Evolutionary conservation across 2,888 invertebrate genomes (phyloP).

Genomic region (Pterostichus madidus): DNA sequence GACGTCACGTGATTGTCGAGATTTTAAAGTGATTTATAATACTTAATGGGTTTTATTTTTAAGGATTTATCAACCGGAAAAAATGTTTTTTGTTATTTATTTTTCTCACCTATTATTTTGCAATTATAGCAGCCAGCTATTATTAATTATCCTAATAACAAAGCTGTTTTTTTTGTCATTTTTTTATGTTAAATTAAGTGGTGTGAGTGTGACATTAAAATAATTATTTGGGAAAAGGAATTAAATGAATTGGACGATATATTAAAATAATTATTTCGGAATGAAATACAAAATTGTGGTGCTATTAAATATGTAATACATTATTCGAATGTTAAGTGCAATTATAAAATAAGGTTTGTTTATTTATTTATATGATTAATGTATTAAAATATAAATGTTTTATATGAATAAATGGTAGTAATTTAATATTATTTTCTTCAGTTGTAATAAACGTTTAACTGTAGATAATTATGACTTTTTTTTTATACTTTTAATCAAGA

Average conservation of each 20-base stretch:
- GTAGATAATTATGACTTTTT: conserved; percentile 27
- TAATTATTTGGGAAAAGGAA: no score
- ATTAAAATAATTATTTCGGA: no score
- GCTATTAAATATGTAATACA: no score
- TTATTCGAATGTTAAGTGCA: neutral
- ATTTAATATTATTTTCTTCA: conserved; percentile 35
- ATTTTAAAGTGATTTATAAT: conserved; percentile 46
- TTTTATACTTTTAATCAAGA: conserved; percentile 38
- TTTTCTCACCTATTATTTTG: conserved; percentile 26
- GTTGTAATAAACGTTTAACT: conserved; percentile 36
- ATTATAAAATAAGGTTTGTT: conserved; percentile 26
- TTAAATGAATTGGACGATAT: no score
- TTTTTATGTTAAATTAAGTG: no score
- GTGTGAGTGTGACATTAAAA: no score
- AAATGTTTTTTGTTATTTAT: neutral
- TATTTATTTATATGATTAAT: conserved; percentile 43
- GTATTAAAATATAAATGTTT: conserved; percentile 44
- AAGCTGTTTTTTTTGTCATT: no score
- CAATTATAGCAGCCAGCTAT: neutral
- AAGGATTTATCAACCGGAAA: conserved; percentile 13
- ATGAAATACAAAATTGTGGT: no score
- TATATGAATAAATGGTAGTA: conserved; percentile 42
- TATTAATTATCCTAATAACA: conserved; percentile 9
- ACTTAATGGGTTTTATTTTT: conserved; percentile 17
- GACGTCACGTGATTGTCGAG: conserved; percentile 40